phyloP scores from a whole-genome alignment of 2,888 invertebrate genomes.

The Drosophila sordidula region DNA sequence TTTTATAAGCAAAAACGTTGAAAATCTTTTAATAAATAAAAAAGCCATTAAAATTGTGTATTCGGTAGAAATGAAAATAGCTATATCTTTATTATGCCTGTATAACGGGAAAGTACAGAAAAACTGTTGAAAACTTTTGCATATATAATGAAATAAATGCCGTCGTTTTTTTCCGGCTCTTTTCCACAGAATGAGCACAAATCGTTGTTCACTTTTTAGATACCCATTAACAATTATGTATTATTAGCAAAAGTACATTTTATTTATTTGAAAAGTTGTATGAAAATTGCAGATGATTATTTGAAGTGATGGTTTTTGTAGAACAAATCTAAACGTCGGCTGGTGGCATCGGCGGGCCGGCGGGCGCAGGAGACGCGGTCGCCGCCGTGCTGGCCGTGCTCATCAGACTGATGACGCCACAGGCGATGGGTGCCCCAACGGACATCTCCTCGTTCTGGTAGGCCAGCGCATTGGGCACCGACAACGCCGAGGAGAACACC shows the following conservation, averaged over 20 bases:
- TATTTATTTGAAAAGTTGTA: slow-evolving; percentile 5
- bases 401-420: slow-evolving; percentile 84
- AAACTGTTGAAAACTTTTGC: no score
- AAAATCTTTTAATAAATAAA: no score
- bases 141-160: no score
- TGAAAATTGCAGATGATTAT: slow-evolving; percentile 8
- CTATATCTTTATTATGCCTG: no score
- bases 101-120: no score
- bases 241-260: not conserved
- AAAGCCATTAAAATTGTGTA: no score
- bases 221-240: not conserved
- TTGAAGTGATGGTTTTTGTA: not conserved
- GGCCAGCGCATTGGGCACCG: slow-evolving; percentile 78
- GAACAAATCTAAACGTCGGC: slow-evolving; percentile 7
- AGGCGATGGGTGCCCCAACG: slow-evolving; percentile 83
- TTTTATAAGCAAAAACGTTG: no score
- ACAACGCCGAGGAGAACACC: slow-evolving; percentile 80
- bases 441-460: slow-evolving; percentile 84
- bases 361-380: not conserved
- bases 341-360: not conserved
- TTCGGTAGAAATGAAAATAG: no score
- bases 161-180: not conserved
- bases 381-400: slow-evolving; percentile 43
- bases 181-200: not conserved
- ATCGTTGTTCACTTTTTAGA: not conserved